Conservation (phyloP, 2,888 invertebrate genomes). For the Noctua janthe region DNA sequence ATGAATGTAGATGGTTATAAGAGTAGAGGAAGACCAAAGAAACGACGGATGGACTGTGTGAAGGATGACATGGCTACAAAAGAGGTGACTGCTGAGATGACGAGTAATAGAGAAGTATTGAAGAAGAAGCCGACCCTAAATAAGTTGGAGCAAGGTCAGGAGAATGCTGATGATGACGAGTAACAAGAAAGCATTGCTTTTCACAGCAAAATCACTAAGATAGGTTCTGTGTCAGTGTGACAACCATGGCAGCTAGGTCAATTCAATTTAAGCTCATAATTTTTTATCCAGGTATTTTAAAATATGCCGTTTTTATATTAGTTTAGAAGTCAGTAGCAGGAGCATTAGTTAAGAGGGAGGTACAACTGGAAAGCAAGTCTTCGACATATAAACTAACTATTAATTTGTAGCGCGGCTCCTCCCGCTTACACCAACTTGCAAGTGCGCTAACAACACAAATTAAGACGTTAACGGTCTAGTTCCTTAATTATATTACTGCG, state of each 20-base stretch:
- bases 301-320: neutral
- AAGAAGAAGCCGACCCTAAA: too few relatives aligned
- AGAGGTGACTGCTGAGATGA: too few relatives aligned
- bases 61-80: too few relatives aligned
- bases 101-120: too few relatives aligned
- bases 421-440: slow-evolving; percentile 35
- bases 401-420: slow-evolving; percentile 30
- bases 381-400: slow-evolving; percentile 26
- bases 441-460: slow-evolving; percentile 50
- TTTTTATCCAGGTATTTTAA: neutral
- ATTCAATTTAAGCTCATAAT: neutral
- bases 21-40: too few relatives aligned
- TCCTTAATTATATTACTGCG: slow-evolving; percentile 49
- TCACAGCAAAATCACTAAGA: neutral
- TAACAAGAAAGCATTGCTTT: too few relatives aligned
- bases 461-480: slow-evolving; percentile 51
- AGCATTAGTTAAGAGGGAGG: neutral
- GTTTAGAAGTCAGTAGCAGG: neutral
- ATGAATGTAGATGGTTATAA: too few relatives aligned
- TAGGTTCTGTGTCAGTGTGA: neutral
- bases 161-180: too few relatives aligned
- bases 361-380: neutral
- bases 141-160: too few relatives aligned
- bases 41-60: too few relatives aligned
- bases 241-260: neutral